These are phyloP conservation scores for Bimastos eiseni DNA, from an alignment of 2,888 invertebrate species.

Conservation along the genomic window DNA sequence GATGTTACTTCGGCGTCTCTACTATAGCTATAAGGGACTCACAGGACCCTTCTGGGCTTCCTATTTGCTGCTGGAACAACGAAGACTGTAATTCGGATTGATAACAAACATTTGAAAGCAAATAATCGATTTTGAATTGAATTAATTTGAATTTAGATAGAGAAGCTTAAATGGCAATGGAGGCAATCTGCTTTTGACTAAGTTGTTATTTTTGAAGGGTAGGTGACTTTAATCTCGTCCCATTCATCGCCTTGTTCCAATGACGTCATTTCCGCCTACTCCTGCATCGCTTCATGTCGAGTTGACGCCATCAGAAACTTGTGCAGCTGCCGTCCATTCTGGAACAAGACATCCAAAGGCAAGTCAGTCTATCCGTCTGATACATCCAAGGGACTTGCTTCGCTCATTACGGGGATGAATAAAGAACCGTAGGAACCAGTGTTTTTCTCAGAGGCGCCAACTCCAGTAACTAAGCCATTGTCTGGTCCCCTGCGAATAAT, in stretches of 20 bases:
- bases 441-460: neutral
- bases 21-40: no score
- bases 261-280: slow-evolving; percentile 1
- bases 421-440: neutral
- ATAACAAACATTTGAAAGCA: no score
- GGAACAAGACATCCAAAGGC: slow-evolving; percentile 6
- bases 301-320: neutral
- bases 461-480: neutral
- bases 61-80: no score
- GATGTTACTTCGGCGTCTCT: no score
- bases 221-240: slow-evolving; percentile 31
- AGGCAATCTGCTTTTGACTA: slow-evolving; percentile 19
- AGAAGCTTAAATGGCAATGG: neutral
- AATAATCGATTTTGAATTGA: no score
- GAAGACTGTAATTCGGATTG: no score
- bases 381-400: neutral
- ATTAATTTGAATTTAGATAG: no score
- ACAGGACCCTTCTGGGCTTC: no score
- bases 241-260: slow-evolving; percentile 14
- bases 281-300: slow-evolving; percentile 15
- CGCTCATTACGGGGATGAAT: no score
- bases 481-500: neutral
- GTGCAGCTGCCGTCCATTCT: slow-evolving; percentile 28
- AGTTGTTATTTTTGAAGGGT: slow-evolving; percentile 30
- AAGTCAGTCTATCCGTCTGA: neutral